A percentile compares a stretch with the other conserved stretches of the same genome.
Evolutionary conservation across 1,140 invertebrate species (phyloP).

Genomic region (Venustaconcha ellipsiformis): DNA sequence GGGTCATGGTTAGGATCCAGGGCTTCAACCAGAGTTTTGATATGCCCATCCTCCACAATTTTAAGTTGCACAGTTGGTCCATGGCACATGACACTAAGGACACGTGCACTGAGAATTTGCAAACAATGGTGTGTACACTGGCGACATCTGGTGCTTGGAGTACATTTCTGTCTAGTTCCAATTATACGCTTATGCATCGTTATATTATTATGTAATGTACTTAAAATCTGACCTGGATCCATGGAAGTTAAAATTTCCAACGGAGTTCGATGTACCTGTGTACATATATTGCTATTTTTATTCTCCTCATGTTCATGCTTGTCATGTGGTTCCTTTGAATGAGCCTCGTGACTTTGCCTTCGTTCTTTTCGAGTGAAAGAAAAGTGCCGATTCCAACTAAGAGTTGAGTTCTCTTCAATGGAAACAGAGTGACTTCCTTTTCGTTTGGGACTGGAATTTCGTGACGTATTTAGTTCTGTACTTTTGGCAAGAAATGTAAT

Average conservation of each 20-base stretch:
- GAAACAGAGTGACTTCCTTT: constrained; percentile 24
- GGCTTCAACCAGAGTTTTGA: constrained; percentile 74
- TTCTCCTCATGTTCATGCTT: constrained; percentile 39
- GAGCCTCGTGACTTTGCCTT: constrained; percentile 22
- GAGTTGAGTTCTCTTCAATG: constrained; percentile 23
- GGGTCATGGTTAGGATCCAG: constrained; percentile 78
- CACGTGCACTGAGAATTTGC: constrained; percentile 76
- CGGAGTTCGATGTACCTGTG: constrained; percentile 46
- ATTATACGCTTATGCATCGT: constrained; percentile 79
- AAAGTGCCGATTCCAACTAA: constrained; percentile 18
- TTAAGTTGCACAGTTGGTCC: constrained; percentile 71
- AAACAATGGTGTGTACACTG: constrained; percentile 79
- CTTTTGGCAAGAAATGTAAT: constrained; percentile 32
- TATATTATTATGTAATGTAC: constrained; percentile 78
- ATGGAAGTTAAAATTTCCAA: constrained; percentile 70
- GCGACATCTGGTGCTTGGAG: constrained; percentile 74
- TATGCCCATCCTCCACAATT: constrained; percentile 73
- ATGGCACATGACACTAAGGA: constrained; percentile 77
- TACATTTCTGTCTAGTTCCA: constrained; percentile 75
- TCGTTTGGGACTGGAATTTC: constrained; percentile 28
- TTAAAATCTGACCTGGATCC: constrained; percentile 74
- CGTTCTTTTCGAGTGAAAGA: constrained; percentile 25
- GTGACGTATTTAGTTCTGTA: constrained; percentile 28
- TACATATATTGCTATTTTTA: constrained; percentile 17
- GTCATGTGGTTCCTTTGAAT: constrained; percentile 34